phyloP scores from a whole-genome alignment of 2,888 invertebrate species.

The Julus scanicus region DNA sequence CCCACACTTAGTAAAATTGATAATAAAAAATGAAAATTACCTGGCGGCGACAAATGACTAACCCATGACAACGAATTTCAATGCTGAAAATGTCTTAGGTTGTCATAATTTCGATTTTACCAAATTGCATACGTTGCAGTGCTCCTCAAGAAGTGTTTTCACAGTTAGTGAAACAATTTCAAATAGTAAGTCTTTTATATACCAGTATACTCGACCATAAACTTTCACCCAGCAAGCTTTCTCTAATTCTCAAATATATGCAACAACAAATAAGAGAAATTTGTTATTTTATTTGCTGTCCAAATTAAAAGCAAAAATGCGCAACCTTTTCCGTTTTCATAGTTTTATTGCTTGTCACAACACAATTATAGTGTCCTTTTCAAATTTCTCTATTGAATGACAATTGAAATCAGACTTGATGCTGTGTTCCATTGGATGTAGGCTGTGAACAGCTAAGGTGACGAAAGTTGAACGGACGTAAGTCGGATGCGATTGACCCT shows the following conservation, averaged over 20 bases:
- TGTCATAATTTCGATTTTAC: background rate
- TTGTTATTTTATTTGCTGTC: background rate
- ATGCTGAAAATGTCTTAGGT: background rate
- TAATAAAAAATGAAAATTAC: slow-evolving; percentile 28
- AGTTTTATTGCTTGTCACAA: slow-evolving; percentile 23
- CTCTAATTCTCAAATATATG: slow-evolving; percentile 13
- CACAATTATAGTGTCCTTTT: slow-evolving; percentile 6
- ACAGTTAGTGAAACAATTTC: background rate
- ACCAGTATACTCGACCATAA: background rate
- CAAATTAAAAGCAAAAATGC: slow-evolving; percentile 3
- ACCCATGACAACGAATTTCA: slow-evolving; percentile 41
- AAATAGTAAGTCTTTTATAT: background rate
- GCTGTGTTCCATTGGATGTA: background rate
- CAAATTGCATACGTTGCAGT: background rate
- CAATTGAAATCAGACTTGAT: background rate
- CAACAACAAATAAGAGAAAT: slow-evolving; percentile 32
- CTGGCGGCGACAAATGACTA: background rate
- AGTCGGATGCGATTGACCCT: background rate
- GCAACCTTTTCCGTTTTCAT: slow-evolving; percentile 4
- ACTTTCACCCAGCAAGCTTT: slow-evolving; percentile 17
- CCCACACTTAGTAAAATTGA: background rate
- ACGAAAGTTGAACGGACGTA: background rate
- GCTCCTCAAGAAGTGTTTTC: background rate
- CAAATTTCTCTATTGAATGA: slow-evolving; percentile 10
- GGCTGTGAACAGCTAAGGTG: background rate